Conservation (phyloP, 2,888 invertebrate species). For the Amblyjoppa proteus region DNA sequence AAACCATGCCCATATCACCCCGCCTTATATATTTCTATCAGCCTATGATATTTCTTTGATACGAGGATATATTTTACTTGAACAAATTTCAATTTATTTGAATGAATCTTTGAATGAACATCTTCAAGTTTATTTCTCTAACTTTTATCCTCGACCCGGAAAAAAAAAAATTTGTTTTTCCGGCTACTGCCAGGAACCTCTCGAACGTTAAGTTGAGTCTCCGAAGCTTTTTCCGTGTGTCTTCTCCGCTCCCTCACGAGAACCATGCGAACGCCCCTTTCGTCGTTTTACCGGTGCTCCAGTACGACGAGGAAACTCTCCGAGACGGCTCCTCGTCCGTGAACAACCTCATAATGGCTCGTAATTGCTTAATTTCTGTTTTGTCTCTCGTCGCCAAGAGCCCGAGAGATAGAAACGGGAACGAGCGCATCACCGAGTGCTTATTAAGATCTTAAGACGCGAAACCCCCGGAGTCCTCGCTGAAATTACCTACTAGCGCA, state of each 20-base stretch:
- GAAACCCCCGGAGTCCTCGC: slow-evolving; percentile 47
- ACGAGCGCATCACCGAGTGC: slow-evolving; percentile 41
- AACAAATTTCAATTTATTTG: too few species aligned
- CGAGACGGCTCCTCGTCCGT: slow-evolving; percentile 64
- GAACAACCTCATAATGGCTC: slow-evolving; percentile 76
- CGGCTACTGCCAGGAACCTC: neutral
- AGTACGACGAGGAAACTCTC: slow-evolving; percentile 25
- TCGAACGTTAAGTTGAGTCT: neutral
- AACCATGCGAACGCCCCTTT: slow-evolving; percentile 31
- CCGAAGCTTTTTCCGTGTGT: slow-evolving; percentile 1
- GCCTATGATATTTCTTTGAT: too few species aligned
- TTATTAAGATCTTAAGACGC: slow-evolving; percentile 73
- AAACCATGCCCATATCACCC: too few species aligned
- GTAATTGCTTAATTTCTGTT: slow-evolving; percentile 82
- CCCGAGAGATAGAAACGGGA: slow-evolving; percentile 20
- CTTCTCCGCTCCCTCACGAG: slow-evolving; percentile 5
- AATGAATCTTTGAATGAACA: too few species aligned
- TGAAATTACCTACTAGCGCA: slow-evolving; percentile 58
- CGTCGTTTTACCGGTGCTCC: slow-evolving; percentile 25
- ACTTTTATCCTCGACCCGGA: too few species aligned
- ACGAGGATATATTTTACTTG: too few species aligned
- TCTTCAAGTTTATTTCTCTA: too few species aligned
- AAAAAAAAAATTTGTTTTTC: too few species aligned
- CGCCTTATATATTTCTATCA: too few species aligned
- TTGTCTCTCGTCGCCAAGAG: slow-evolving; percentile 60